These are phyloP conservation scores for Anticlea derivata DNA, from an alignment of 2,888 invertebrate species.

Conservation along the genomic window DNA sequence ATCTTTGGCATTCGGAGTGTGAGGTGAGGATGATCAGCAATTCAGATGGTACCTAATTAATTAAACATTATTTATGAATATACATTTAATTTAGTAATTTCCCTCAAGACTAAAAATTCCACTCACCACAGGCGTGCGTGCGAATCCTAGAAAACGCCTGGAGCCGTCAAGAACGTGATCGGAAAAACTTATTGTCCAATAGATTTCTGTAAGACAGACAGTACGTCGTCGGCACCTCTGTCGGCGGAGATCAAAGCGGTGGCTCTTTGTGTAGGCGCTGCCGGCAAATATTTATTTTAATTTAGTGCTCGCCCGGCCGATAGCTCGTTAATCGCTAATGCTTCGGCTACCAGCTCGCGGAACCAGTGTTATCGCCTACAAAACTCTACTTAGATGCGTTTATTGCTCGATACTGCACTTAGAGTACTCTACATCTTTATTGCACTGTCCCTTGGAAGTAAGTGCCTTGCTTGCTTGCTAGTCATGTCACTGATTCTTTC, in stretches of 20 bases:
- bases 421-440: not conserved
- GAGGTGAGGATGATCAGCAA: no score
- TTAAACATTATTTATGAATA: no score
- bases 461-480: no score
- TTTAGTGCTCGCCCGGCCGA: conserved; percentile 75
- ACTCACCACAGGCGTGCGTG: not conserved
- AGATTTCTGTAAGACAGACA: conserved; percentile 22
- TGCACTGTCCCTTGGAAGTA: not conserved
- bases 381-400: conserved; percentile 40
- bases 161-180: conserved; percentile 19
- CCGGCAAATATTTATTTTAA: conserved; percentile 83
- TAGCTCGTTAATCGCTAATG: conserved; percentile 81
- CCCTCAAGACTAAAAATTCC: no score
- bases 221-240: conserved; percentile 72
- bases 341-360: conserved; percentile 63
- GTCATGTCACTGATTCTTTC: no score
- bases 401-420: not conserved
- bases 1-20: no score
- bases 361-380: conserved; percentile 36
- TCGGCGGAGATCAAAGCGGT: conserved; percentile 74
- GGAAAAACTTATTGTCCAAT: conserved; percentile 26
- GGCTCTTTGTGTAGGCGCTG: conserved; percentile 69
- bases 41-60: no score
- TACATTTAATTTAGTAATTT: no score
- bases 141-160: conserved; percentile 5